Evolutionary conservation across 2,888 invertebrate species (phyloP).

Genomic region (Epistrophella euchroma): DNA sequence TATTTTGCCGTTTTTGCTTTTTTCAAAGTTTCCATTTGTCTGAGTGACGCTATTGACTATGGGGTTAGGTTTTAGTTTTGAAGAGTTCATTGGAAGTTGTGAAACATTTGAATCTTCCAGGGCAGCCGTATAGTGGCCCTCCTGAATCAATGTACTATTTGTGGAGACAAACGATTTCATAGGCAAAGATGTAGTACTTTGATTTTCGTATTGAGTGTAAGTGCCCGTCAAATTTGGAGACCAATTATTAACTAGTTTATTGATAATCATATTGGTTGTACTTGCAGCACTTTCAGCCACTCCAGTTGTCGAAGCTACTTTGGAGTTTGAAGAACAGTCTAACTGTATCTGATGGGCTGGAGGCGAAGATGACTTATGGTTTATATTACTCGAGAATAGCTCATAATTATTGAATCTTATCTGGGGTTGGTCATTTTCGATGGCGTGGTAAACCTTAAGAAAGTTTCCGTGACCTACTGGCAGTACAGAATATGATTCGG

Average conservation of each 20-base stretch:
- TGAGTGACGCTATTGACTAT: slow-evolving; percentile 49
- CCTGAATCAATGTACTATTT: slow-evolving; percentile 71
- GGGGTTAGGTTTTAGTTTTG: slow-evolving; percentile 10
- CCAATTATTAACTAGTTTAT: slow-evolving; percentile 83
- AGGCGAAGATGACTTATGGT: slow-evolving; percentile 78
- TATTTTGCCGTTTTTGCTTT: slow-evolving; percentile 49
- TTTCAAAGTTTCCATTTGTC: slow-evolving; percentile 77
- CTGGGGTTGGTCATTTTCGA: slow-evolving; percentile 78
- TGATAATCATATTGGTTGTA: slow-evolving; percentile 81
- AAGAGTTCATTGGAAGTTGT: slow-evolving; percentile 7
- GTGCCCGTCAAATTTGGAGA: slow-evolving; percentile 82
- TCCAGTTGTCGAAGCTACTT: not conserved
- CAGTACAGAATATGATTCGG: slow-evolving; percentile 82
- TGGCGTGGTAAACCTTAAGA: slow-evolving; percentile 82
- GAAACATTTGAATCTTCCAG: slow-evolving; percentile 34
- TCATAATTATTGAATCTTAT: slow-evolving; percentile 82
- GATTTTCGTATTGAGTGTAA: slow-evolving; percentile 81
- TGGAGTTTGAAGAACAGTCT: slow-evolving; percentile 31
- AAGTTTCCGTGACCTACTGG: slow-evolving; percentile 83
- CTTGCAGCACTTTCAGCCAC: slow-evolving; percentile 64
- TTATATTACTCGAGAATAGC: slow-evolving; percentile 81
- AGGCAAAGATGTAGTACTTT: slow-evolving; percentile 41
- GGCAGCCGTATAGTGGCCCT: slow-evolving; percentile 36
- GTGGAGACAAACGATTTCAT: slow-evolving; percentile 55
- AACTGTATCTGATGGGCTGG: slow-evolving; percentile 44